Evolutionary conservation across 2,113 vertebrate genomes (phyloP).

Genomic region (Neoarius graeffei): DNA sequence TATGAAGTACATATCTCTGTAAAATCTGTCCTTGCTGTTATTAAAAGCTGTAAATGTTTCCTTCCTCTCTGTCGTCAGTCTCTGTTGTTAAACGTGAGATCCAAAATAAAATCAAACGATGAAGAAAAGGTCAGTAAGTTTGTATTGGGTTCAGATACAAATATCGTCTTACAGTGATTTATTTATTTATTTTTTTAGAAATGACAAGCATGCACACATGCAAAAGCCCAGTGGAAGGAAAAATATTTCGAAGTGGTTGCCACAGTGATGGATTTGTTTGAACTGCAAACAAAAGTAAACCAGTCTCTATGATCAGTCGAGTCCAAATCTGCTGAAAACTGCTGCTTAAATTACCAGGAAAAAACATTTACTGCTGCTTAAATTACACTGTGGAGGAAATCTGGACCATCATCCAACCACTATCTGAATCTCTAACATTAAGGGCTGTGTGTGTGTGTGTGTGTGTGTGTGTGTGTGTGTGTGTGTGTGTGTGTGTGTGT

Average conservation of each 20-base stretch:
- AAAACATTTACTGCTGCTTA: slow-evolving; percentile 6
- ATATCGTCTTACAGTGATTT: not conserved
- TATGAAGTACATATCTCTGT: no score
- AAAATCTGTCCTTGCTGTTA: no score
- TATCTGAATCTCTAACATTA: slow-evolving; percentile 20
- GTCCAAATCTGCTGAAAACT: slow-evolving; percentile 33
- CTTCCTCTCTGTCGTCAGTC: not conserved
- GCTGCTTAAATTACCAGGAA: slow-evolving; percentile 6
- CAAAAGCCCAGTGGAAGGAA: not conserved
- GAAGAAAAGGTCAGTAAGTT: not conserved
- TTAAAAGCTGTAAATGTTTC: no score
- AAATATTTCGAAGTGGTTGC: slow-evolving; percentile 39
- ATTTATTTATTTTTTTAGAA: not conserved
- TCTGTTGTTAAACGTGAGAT: not conserved
- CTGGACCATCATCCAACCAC: slow-evolving; percentile 10
- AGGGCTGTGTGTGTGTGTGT: slow-evolving; percentile 6
- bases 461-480: slow-evolving; percentile 22
- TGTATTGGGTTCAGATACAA: not conserved
- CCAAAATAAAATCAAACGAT: not conserved
- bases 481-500: not conserved
- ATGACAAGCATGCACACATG: not conserved
- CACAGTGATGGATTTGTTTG: slow-evolving; percentile 44
- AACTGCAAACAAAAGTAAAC: slow-evolving; percentile 50
- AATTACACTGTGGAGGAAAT: slow-evolving; percentile 33
- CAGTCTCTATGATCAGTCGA: slow-evolving; percentile 37